A percentile compares a stretch with the other conserved stretches of the same genome.
Evolutionary conservation across 92 coral and sea anemone genomes (phyloP).

Genomic region (Bergia puertoricense): DNA sequence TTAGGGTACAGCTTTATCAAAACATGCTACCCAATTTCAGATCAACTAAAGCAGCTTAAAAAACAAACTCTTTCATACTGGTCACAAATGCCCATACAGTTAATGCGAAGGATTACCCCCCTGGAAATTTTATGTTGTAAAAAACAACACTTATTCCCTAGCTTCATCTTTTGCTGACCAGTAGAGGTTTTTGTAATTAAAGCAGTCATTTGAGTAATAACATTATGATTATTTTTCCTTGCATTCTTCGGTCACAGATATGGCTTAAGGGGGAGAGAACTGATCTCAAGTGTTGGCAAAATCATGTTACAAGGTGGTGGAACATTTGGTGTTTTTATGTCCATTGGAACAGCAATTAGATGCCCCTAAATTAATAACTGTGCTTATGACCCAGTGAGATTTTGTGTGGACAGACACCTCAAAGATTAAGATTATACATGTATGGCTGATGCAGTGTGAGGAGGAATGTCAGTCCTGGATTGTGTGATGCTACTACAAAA

Average conservation of each 20-base stretch:
- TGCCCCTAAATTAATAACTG: conserved; percentile 44
- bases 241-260: conserved; percentile 54
- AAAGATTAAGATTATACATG: background rate
- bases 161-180: background rate
- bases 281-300: conserved; percentile 87
- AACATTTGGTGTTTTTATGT: conserved; percentile 97
- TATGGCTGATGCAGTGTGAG: conserved; percentile 2
- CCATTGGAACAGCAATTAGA: conserved; percentile 98
- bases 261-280: conserved; percentile 95
- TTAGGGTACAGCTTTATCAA: too few species aligned
- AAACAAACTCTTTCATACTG: too few species aligned
- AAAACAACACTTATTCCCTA: too few species aligned
- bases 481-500: background rate
- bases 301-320: conserved; percentile 99
- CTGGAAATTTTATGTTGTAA: background rate
- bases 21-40: too few species aligned
- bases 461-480: background rate
- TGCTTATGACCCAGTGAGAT: background rate
- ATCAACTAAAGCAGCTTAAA: too few species aligned
- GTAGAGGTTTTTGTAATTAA: background rate
- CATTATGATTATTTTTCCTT: background rate
- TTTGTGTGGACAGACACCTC: background rate
- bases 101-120: too few species aligned
- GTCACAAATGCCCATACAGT: too few species aligned
- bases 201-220: background rate